Evolutionary conservation across 2,113 vertebrate species (phyloP), one percentile per base, ranked within the genome.

Genomic region (Anhinga rufa): DNA sequence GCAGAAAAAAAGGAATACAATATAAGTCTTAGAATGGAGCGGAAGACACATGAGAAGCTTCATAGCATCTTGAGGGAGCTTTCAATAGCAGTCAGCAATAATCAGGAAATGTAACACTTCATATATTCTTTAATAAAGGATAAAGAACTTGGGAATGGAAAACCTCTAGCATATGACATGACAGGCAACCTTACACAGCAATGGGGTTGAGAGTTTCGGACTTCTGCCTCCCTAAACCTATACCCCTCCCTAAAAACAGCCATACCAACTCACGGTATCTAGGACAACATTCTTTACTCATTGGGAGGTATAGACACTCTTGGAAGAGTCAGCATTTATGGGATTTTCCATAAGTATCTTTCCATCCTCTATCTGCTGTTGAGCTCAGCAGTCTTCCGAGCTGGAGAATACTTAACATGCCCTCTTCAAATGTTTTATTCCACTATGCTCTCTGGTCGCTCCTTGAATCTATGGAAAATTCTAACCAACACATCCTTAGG

Each of bases 221-320:
- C 12, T 83, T 58, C 14, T 40, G 24, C 10, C 7, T 61, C 28
- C 24, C 38, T 81, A 65, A 64, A n/a, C 25, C 14, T 58, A 68
- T 19, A 49, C 3, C 2, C 7, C 10, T 68, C 25, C 21, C n/a
- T 54, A 80, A 79, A 88, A 7, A 49, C 10, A 52, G 16, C 5
- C 25, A 51, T 38, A 34, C 12, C 46, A 31, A 79, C 24, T 74
- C 26, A 61, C 21, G 9, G 8, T 40, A 24, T 26, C 42, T 44
- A 79, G 31, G 5, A 7, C 29, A 72, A 44, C 8, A 32, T 19
- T 29, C 5, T 68, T 68, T 78, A 77, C 29, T 61, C 17, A 22
- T 1, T 3, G 2, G 24, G 9, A 76, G 12, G 54, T 17, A 29
- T 0, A 8, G 54, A 77, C 14, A 48, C 10, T 7, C 11, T 1